Conservation (phyloP, 2,888 invertebrate species). For the Cyrtodaria siliqua region DNA sequence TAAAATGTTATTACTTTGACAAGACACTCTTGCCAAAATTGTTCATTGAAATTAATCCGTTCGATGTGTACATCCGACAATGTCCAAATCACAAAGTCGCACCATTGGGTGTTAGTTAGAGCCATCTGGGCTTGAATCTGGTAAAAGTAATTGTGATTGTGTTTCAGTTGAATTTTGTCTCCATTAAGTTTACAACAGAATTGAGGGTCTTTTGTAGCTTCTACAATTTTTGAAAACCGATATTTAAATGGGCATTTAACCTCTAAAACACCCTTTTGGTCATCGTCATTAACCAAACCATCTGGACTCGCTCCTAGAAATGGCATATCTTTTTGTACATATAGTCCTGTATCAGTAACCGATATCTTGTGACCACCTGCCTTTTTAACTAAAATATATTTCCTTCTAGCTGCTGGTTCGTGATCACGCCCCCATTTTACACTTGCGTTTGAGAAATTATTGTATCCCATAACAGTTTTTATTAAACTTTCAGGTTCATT, state of each 20-base stretch:
- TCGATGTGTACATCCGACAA: slow-evolving; percentile 18
- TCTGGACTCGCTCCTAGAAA: slow-evolving; percentile 42
- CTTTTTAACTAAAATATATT: not conserved
- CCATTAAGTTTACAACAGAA: slow-evolving; percentile 29
- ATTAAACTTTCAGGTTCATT: slow-evolving; percentile 17
- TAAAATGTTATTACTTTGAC: slow-evolving; percentile 31
- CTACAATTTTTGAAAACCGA: not conserved
- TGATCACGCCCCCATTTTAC: slow-evolving; percentile 33
- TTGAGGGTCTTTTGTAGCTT: not conserved
- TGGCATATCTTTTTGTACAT: slow-evolving; percentile 18
- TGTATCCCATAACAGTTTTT: slow-evolving; percentile 17
- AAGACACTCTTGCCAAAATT: slow-evolving; percentile 20
- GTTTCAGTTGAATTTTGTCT: slow-evolving; percentile 16
- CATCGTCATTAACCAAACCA: slow-evolving; percentile 28
- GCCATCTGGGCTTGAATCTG: slow-evolving; percentile 46
- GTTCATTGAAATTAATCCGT: slow-evolving; percentile 36
- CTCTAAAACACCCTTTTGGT: slow-evolving; percentile 19
- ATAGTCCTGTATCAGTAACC: slow-evolving; percentile 18
- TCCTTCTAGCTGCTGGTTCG: slow-evolving; percentile 37
- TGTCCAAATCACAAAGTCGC: slow-evolving; percentile 35
- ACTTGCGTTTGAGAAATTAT: slow-evolving; percentile 2
- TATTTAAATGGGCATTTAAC: slow-evolving; percentile 43
- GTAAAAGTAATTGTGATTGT: slow-evolving; percentile 29
- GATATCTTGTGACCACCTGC: not conserved
- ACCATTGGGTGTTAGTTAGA: slow-evolving; percentile 29